Evolutionary conservation across 2,113 vertebrate species (phyloP).

Genomic region (Lagopus muta): DNA sequence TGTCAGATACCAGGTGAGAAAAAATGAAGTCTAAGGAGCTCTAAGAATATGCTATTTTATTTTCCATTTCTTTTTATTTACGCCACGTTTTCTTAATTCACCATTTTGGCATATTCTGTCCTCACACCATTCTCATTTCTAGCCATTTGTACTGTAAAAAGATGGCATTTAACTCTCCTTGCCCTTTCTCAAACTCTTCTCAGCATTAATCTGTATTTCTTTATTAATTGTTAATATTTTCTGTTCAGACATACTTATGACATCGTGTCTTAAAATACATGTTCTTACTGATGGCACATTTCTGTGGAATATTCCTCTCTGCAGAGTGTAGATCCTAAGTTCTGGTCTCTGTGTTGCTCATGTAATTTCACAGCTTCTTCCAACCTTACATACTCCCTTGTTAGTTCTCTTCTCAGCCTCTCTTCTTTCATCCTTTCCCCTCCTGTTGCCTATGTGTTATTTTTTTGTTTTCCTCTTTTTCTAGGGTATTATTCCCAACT

Average conservation of each 20-base stretch:
- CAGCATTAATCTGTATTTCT: background rate
- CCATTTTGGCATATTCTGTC: background rate
- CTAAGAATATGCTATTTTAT: background rate
- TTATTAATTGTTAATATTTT: background rate
- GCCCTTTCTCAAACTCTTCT: background rate
- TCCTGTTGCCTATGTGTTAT: background rate
- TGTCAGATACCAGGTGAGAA: background rate
- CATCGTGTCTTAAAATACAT: background rate
- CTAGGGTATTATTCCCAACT: background rate
- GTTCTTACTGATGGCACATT: background rate
- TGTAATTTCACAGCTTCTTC: background rate
- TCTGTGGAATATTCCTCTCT: background rate
- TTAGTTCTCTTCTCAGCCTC: background rate
- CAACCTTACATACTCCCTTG: background rate
- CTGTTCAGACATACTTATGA: background rate
- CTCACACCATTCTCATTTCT: rapidly evolving
- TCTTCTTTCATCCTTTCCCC: background rate
- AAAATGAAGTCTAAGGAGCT: background rate
- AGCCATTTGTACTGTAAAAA: rapidly evolving
- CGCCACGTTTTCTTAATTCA: background rate
- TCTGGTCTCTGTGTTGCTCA: background rate
- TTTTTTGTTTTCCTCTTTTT: background rate
- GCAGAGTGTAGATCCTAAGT: background rate
- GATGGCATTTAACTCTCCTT: background rate
- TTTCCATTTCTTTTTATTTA: background rate